Evolutionary conservation across 2,888 invertebrate species (phyloP).

Genomic region (Tubulanus polymorphus): DNA sequence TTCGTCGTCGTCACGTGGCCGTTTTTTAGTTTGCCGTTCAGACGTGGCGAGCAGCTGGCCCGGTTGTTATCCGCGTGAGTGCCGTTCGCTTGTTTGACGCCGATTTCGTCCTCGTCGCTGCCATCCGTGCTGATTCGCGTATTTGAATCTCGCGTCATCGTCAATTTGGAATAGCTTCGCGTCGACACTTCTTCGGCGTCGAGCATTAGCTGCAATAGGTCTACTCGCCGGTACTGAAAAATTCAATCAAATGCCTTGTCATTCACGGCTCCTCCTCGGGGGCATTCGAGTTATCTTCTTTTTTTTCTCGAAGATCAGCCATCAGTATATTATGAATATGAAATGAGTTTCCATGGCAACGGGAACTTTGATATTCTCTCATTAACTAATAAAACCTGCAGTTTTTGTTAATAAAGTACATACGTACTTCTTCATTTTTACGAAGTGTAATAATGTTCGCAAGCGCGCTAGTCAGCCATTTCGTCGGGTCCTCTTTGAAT

Average conservation of each 20-base stretch:
- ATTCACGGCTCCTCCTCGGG: no score
- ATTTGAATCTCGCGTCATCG: no score
- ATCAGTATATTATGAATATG: no score
- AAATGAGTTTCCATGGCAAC: no score
- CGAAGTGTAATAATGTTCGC: conserved; percentile 26
- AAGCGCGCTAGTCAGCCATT: conserved; percentile 29
- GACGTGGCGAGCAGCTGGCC: no score
- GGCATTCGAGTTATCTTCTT: no score
- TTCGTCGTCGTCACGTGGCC: neutral
- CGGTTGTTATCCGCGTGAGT: neutral
- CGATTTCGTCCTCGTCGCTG: neutral
- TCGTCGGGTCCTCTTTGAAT: conserved; percentile 39
- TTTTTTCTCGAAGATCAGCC: no score
- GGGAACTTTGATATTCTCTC: no score
- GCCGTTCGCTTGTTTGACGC: neutral
- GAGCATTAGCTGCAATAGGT: conserved; percentile 51
- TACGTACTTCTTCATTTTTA: conserved; percentile 14
- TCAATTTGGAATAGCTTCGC: neutral
- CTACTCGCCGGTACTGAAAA: conserved; percentile 20
- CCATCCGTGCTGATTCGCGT: no score
- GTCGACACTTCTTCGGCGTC: conserved; percentile 28
- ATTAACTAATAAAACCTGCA: no score
- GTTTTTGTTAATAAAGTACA: no score
- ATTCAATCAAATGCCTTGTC: no score
- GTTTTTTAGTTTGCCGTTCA: neutral